Evolutionary conservation across 1,140 invertebrate genomes (phyloP), one percentile per base, ranked within the genome.

Genomic region (Leptopilina boulardi): DNA sequence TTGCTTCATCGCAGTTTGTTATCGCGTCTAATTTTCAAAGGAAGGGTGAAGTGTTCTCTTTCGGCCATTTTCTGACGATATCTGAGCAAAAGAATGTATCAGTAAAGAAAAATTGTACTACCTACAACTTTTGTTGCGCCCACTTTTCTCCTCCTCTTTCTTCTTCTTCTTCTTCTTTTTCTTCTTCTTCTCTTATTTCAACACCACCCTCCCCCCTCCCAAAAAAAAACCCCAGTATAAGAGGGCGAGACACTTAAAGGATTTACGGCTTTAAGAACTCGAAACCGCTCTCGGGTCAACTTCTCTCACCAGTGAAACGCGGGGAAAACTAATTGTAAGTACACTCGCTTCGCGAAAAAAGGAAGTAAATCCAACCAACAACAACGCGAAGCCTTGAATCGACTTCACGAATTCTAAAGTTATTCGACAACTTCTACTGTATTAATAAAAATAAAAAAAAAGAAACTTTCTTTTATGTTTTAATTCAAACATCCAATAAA

Each of bases 201-300:
- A n/a, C n/a, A n/a, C n/a, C n/a, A n/a, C n/a, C n/a, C n/a, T n/a
- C n/a, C n/a, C n/a, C n/a, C n/a, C n/a, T n/a, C 76, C 34, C 23
- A 19, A 30, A n/a, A n/a, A n/a, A n/a, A n/a, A n/a, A n/a, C n/a
- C n/a, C 75, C 66, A 71, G 79, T 77, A 80, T 83, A 80, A 82
- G 81, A 81, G 79, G 84, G 80, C 74, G 83, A 82, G 86, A 87
- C 86, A 88, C 86, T 87, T 88, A 87, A 88, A 88, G 86, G 87
- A 88, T 88, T 88, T 87, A 88, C 87, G 85, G 86, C 80, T 82
- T 80, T 85, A 85, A 88, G 85, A 88, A 87, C 87, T 87, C 80
- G 81, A 84, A 81, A 87, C 78, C 82, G 83, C 79, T 84, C 51
- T 76, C 77, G 77, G 59, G 59, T 66, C 74, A 44, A 41, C 66